Conservation (phyloP, 2,888 invertebrate genomes). For the Drosophila picticornis region DNA sequence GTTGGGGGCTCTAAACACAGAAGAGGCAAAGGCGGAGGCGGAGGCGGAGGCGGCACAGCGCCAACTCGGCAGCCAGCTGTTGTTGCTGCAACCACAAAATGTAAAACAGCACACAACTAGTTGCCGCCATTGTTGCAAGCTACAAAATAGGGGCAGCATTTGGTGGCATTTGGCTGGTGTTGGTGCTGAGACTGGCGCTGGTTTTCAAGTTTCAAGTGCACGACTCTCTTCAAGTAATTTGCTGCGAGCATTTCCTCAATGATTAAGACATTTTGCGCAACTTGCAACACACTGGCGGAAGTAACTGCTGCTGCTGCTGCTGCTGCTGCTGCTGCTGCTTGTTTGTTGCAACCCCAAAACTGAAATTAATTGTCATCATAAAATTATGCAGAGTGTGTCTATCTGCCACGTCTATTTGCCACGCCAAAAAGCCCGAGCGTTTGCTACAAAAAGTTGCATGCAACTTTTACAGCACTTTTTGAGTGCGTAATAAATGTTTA, state of each 20-base stretch:
- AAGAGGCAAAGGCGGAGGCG: no score
- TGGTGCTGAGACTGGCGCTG: no score
- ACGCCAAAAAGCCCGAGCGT: conserved; percentile 6
- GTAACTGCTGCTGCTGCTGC: conserved; percentile 15
- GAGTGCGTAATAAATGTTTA: conserved; percentile 76
- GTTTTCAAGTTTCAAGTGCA: conserved; percentile 47
- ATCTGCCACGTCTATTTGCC: conserved; percentile 12
- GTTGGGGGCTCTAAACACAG: conserved; percentile 9
- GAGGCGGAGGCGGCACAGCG: no score
- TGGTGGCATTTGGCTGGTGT: neutral
- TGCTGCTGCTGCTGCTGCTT: conserved; percentile 10
- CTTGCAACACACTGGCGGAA: conserved; percentile 12
- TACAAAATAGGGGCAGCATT: conserved; percentile 1
- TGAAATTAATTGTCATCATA: conserved; percentile 74
- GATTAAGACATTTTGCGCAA: conserved; percentile 58
- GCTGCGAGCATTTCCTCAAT: conserved; percentile 56
- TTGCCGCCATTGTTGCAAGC: conserved; percentile 40
- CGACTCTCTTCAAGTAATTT: conserved; percentile 51
- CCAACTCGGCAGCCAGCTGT: conserved; percentile 18
- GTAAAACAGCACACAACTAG: conserved; percentile 26
- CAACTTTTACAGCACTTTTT: conserved; percentile 60
- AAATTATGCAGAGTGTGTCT: conserved; percentile 63
- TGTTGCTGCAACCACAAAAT: conserved; percentile 45
- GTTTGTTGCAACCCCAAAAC: conserved; percentile 50
- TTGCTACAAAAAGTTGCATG: conserved; percentile 43